Evolutionary conservation across 2,888 invertebrate species (phyloP).

Genomic region (Rhamphomyia laevipes): DNA sequence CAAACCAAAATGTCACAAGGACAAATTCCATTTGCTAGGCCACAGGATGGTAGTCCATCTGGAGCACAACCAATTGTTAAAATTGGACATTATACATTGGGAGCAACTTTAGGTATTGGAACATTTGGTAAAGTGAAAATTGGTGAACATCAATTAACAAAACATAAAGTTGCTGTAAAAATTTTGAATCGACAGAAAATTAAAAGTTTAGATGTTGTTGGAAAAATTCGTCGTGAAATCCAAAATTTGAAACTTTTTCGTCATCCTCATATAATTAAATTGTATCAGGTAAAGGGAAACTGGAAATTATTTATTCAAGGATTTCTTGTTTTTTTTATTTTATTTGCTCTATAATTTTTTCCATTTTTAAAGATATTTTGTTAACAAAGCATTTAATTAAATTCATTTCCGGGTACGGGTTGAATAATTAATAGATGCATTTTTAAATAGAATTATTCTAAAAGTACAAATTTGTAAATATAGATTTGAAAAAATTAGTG

Average conservation of each 20-base stretch:
- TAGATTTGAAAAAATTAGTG: no score
- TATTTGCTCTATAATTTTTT: neutral
- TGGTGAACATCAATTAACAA: constrained; percentile 93
- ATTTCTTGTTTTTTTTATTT: neutral
- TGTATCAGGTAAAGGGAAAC: constrained; percentile 57
- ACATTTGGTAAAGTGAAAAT: constrained; percentile 99
- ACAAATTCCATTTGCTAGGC: no score
- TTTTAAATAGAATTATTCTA: no score
- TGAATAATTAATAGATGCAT: no score
- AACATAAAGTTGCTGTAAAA: constrained; percentile 97
- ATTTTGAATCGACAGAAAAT: constrained; percentile 98
- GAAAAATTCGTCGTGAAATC: constrained; percentile 96
- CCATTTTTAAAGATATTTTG: neutral
- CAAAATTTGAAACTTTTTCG: constrained; percentile 98
- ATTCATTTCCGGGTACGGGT: neutral
- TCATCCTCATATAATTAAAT: constrained; percentile 98
- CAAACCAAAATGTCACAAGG: no score
- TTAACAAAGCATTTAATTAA: neutral
- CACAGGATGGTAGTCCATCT: no score
- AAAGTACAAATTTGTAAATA: no score
- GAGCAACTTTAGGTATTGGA: constrained; percentile 79
- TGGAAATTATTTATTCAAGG: constrained; percentile 11
- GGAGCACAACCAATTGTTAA: constrained; percentile 67
- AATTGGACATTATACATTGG: constrained; percentile 92
- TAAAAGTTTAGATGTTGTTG: constrained; percentile 97